These are phyloP conservation scores for Colletes collaris DNA, from an alignment of 2,888 invertebrate species.

Conservation along the genomic window DNA sequence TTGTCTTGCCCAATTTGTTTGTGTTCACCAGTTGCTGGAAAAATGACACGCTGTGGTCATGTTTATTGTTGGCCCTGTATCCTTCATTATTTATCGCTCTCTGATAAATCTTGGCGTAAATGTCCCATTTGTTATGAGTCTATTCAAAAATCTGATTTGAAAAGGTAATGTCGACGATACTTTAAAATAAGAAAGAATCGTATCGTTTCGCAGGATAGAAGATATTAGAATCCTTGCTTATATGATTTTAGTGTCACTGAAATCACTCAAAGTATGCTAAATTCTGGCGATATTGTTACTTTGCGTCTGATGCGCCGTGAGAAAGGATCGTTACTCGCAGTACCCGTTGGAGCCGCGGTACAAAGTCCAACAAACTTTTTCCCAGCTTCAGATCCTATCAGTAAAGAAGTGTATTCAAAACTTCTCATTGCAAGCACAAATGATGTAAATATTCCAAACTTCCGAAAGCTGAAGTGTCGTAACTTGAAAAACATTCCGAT, in stretches of 20 bases:
- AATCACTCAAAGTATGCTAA: slow-evolving; percentile 84
- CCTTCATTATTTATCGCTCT: slow-evolving; percentile 94
- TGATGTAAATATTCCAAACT: slow-evolving; percentile 85
- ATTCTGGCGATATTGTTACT: slow-evolving; percentile 88
- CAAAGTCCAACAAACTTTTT: slow-evolving; percentile 77
- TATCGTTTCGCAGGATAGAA: background rate
- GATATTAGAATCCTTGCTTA: background rate
- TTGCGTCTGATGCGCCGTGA: slow-evolving; percentile 95
- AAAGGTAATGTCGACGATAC: slow-evolving; percentile 86
- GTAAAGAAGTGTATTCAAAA: slow-evolving; percentile 88
- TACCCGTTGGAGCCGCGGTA: slow-evolving; percentile 83
- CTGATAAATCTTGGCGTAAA: slow-evolving; percentile 91
- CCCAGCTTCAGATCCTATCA: slow-evolving; percentile 83
- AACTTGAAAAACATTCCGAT: background rate
- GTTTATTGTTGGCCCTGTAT: slow-evolving; percentile 98
- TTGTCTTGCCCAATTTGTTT: slow-evolving; percentile 96
- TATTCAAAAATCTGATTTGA: slow-evolving; percentile 91
- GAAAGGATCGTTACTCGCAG: slow-evolving; percentile 86
- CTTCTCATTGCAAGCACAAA: slow-evolving; percentile 88
- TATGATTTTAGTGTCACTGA: slow-evolving; percentile 85
- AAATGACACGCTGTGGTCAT: slow-evolving; percentile 97
- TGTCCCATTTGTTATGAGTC: slow-evolving; percentile 97
- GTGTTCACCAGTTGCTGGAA: slow-evolving; percentile 92
- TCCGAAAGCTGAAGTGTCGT: background rate
- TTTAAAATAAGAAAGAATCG: background rate